Percentiles rank a stretch among this genome's conserved stretches.
Conservation (phyloP, 2,888 invertebrate species). For the Siphonodentalium dalli region DNA sequence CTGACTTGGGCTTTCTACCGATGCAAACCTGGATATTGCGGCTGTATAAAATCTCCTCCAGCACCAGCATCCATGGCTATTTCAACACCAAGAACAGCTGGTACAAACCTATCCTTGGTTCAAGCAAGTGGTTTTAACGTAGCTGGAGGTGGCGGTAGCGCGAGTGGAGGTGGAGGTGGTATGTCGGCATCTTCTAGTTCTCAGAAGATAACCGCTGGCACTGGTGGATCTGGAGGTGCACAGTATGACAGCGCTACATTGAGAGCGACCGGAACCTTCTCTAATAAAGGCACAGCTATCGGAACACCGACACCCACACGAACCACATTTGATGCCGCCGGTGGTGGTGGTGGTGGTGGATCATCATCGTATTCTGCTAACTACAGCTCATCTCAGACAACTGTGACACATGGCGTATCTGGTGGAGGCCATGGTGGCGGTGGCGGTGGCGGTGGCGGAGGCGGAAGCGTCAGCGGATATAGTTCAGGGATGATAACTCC, state of each 20-base stretch:
- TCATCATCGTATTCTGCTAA: not conserved
- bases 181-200: too few species aligned
- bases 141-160: constrained; percentile 4
- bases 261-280: constrained; percentile 49
- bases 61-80: constrained; percentile 40
- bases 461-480: constrained; percentile 7
- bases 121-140: constrained; percentile 31
- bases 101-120: constrained; percentile 40
- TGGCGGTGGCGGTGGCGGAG: constrained; percentile 19
- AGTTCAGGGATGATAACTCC: constrained; percentile 8
- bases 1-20: constrained; percentile 58
- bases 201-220: too few species aligned
- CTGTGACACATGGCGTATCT: not conserved
- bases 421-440: constrained; percentile 8
- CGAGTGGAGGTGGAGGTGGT: too few species aligned
- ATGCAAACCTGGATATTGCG: constrained; percentile 53
- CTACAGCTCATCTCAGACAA: too few species aligned
- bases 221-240: constrained; percentile 23
- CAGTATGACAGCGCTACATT: constrained; percentile 45
- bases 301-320: constrained; percentile 48
- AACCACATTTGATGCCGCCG: constrained; percentile 37
- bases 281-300: constrained; percentile 51
- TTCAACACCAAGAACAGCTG: constrained; percentile 45
- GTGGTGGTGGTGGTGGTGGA: constrained; percentile 27
- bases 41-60: constrained; percentile 34